Evolutionary conservation across 2,797 vertebrate species (phyloP), one percentile per base, ranked within the genome.

Genomic region (Rhyacichthys aspro): DNA sequence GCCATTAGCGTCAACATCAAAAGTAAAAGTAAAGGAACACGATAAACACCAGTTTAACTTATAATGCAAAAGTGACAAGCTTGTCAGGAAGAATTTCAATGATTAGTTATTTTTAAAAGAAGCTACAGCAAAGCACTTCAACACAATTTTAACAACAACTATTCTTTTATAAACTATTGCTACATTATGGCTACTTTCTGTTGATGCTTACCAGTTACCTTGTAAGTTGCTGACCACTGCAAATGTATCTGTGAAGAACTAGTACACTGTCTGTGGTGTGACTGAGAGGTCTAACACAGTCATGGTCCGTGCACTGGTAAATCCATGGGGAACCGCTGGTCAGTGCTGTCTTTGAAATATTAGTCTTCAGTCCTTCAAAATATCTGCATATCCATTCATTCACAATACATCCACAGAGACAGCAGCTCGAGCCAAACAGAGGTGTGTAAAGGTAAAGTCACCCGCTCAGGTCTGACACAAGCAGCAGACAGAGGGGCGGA

Each of bases 401-500:
- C 45, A 43, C 38, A 56, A 48, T 74, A 78, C 16, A 83, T 89
- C 70, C 75, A 71, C 67, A 69, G 33, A 67, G 63, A 49, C 57
- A 61, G 37, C 53, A 63, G 74, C 59, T 68, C 59, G 70, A 79
- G 78, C 73, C 72, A 81, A 68, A 58, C 61, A 49, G 50, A 70
- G 54, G 68, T 54, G 82, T 43, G 34, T 36, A 63, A 69, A 84
- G 78, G 83, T 88, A 67, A 86, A 88, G 65, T 85, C 87, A 76
- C 37, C 38, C 45, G 68, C 69, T 61, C 76, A 86, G 79, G 76
- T 86, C 67, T 68, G 78, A 70, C 81, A 70, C 81, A 72, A 67
- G 61, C 76, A 76, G 32, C 78, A 85, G 73, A 79, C 79, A 57
- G 72, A 70, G 79, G 85, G 93, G 93, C 76, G 93, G 92, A 92